Conservation (phyloP, 2,113 vertebrate species). For the Cichladusa arquata region DNA sequence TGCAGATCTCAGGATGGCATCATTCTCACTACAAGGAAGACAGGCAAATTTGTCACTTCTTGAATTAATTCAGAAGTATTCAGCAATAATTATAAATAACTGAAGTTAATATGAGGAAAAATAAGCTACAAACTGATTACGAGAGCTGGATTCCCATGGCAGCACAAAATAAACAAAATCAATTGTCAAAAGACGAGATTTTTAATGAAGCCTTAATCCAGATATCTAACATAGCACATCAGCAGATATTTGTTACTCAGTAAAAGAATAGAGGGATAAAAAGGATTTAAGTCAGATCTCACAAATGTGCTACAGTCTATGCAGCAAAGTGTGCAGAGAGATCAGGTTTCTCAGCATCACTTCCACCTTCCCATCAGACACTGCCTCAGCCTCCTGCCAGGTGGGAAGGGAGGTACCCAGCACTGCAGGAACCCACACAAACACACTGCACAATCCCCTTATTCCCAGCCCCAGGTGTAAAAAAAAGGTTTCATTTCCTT, state of each 20-base stretch:
- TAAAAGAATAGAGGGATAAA: accelerated
- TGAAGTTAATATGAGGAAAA: background rate
- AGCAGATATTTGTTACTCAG: background rate
- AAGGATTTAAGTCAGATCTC: background rate
- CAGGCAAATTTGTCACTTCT: accelerated
- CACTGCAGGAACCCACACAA: accelerated
- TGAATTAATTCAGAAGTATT: background rate
- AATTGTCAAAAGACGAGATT: background rate
- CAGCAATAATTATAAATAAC: background rate
- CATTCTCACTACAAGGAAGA: background rate
- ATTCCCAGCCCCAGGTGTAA: background rate
- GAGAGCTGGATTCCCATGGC: background rate
- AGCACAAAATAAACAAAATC: background rate
- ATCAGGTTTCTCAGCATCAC: background rate
- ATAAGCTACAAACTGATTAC: background rate
- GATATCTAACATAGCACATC: background rate
- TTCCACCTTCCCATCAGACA: background rate
- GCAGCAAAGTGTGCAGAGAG: background rate
- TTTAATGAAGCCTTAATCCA: background rate
- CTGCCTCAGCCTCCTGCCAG: background rate
- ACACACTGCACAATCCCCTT: accelerated
- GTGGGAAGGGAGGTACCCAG: background rate
- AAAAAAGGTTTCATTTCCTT: background rate
- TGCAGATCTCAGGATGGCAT: background rate
- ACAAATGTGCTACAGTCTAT: background rate